These are phyloP conservation scores for Bombus impatiens DNA, from an alignment of 1,140 invertebrate genomes.

Conservation along the genomic window DNA sequence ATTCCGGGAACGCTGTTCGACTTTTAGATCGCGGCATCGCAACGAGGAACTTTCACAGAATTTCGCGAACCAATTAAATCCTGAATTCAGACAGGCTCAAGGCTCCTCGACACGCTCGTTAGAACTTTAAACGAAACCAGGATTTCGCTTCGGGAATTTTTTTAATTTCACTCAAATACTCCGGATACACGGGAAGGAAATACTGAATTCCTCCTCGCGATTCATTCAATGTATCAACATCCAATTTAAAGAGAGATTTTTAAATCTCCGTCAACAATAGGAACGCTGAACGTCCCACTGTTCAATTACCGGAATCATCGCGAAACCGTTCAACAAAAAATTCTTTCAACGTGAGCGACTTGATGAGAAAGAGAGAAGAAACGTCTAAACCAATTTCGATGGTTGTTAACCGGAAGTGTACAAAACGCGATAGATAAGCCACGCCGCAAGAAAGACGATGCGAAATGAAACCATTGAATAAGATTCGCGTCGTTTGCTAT, in stretches of 20 bases:
- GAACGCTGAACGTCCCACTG: neutral
- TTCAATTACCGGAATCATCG: constrained; percentile 11
- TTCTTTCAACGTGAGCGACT: neutral
- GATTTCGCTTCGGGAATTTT: constrained; percentile 9
- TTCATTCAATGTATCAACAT: constrained; percentile 14
- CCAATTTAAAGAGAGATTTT: constrained; percentile 20
- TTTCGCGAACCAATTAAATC: constrained; percentile 40
- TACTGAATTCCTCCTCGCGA: neutral
- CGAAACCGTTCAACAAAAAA: neutral
- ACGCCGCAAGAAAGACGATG: constrained; percentile 13
- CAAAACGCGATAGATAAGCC: constrained; percentile 36
- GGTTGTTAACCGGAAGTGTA: constrained; percentile 27
- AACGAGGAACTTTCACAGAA: constrained; percentile 15
- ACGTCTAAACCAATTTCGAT: constrained; percentile 31
- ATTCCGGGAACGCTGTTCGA: constrained; percentile 4
- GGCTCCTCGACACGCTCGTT: constrained; percentile 21
- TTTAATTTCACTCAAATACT: constrained; percentile 14
- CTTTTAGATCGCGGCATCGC: constrained; percentile 15
- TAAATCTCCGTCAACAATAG: neutral
- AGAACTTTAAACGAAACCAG: constrained; percentile 27
- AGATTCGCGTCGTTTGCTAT: constrained; percentile 25
- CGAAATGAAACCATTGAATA: constrained; percentile 33
- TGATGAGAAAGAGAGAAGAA: neutral
- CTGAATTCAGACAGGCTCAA: constrained; percentile 5
- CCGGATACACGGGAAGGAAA: neutral